Evolutionary conservation across 2,888 invertebrate species (phyloP).

Genomic region (Gortyna flavago): DNA sequence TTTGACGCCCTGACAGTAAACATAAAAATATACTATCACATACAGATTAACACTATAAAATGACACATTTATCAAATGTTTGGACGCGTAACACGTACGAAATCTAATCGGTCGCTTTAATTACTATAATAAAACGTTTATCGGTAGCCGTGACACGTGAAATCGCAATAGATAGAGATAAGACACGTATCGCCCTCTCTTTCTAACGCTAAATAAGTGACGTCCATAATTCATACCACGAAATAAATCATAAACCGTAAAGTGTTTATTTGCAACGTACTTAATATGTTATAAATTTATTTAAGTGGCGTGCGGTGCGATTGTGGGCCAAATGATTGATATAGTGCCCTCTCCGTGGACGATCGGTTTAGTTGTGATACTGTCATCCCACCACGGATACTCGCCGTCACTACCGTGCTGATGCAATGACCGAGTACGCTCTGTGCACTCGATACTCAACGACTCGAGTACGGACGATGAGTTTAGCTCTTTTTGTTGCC

Average conservation of each 20-base stretch:
- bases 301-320: constrained; percentile 88
- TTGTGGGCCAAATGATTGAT: constrained; percentile 88
- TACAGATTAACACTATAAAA: constrained; percentile 80
- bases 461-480: constrained; percentile 78
- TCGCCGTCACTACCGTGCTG: constrained; percentile 70
- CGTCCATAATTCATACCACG: constrained; percentile 88
- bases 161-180: constrained; percentile 84
- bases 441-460: constrained; percentile 70
- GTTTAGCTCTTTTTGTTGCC: constrained; percentile 81
- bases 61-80: constrained; percentile 85
- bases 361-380: constrained; percentile 83
- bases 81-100: constrained; percentile 81
- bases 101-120: constrained; percentile 85
- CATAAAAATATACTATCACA: constrained; percentile 77
- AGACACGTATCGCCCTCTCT: constrained; percentile 79
- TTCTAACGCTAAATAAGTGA: constrained; percentile 83
- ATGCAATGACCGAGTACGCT: constrained; percentile 68
- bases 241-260: constrained; percentile 89
- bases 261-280: constrained; percentile 90
- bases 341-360: constrained; percentile 83
- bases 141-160: constrained; percentile 86
- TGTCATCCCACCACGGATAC: constrained; percentile 77
- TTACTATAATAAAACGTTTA: constrained; percentile 89
- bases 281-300: constrained; percentile 90
- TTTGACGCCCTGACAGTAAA: constrained; percentile 71